A percentile compares a stretch with the other conserved stretches of the same genome.
phyloP scores from a whole-genome alignment of 2,797 vertebrate genomes.

The Cossypha dichroa region DNA sequence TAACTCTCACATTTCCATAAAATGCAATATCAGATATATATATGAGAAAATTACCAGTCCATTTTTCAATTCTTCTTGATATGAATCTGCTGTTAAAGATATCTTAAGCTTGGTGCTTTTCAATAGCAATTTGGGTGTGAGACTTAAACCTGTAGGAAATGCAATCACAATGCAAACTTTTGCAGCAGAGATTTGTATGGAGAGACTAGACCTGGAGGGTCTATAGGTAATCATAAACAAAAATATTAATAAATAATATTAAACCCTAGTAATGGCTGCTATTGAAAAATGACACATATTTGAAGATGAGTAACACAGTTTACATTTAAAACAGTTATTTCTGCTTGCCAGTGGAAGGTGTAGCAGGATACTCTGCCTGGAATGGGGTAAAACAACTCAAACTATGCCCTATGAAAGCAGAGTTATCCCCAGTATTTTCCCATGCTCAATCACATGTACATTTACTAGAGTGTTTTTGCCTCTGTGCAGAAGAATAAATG shows the following conservation, averaged over 20 bases:
- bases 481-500: not conserved
- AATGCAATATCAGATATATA: not conserved
- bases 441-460: not conserved
- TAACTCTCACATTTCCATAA: not conserved
- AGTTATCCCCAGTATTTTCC: not conserved
- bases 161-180: not conserved
- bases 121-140: not conserved
- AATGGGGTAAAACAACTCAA: not conserved
- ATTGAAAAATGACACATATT: not conserved
- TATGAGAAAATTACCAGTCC: not conserved
- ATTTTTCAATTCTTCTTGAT: not conserved
- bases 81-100: not conserved
- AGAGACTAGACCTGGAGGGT: not conserved
- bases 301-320: not conserved
- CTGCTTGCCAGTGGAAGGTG: not conserved
- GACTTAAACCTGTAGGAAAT: not conserved
- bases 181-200: not conserved
- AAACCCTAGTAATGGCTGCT: not conserved
- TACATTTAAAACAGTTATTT: not conserved
- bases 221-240: not conserved
- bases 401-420: not conserved
- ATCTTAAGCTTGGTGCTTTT: not conserved
- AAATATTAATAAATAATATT: not conserved
- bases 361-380: not conserved
- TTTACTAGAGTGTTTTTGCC: not conserved